Evolutionary conservation across 2,888 invertebrate genomes (phyloP).

Genomic region (Nymphalis polychloros): DNA sequence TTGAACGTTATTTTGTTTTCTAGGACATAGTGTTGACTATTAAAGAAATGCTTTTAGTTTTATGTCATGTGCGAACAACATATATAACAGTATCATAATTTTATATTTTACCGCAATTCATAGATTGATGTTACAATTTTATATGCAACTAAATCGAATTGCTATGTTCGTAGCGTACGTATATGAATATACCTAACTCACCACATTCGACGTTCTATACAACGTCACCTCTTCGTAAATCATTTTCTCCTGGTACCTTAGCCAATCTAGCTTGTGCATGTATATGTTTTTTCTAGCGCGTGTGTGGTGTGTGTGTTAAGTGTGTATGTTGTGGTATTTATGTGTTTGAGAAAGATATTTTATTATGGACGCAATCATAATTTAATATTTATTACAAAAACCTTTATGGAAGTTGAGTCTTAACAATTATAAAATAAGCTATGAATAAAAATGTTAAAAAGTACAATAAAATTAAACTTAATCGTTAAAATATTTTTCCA

Average conservation of each 20-base stretch:
- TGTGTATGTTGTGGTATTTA: neutral
- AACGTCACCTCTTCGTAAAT: slow-evolving; percentile 24
- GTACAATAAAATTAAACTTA: too few species aligned
- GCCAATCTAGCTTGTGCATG: slow-evolving; percentile 19
- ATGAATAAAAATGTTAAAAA: too few species aligned
- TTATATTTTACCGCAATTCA: neutral
- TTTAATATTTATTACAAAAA: too few species aligned
- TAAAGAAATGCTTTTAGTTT: too few species aligned
- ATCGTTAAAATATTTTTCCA: too few species aligned
- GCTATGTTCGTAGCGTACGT: neutral
- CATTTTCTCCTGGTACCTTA: slow-evolving; percentile 36
- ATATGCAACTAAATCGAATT: slow-evolving; percentile 11
- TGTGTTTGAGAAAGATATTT: too few species aligned
- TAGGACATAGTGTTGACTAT: too few species aligned
- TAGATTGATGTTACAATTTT: neutral
- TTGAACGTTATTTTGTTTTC: too few species aligned
- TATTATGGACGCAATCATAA: too few species aligned
- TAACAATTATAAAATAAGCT: too few species aligned
- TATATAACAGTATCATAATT: neutral
- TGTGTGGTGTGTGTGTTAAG: neutral
- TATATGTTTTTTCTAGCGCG: slow-evolving; percentile 19
- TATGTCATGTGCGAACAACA: too few species aligned
- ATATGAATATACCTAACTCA: neutral
- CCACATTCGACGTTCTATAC: neutral
- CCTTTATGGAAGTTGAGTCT: too few species aligned